Percentiles rank a stretch among this genome's conserved stretches.
Evolutionary conservation across 2,888 invertebrate genomes (phyloP).

Genomic region (Xanthorhoe designata): DNA sequence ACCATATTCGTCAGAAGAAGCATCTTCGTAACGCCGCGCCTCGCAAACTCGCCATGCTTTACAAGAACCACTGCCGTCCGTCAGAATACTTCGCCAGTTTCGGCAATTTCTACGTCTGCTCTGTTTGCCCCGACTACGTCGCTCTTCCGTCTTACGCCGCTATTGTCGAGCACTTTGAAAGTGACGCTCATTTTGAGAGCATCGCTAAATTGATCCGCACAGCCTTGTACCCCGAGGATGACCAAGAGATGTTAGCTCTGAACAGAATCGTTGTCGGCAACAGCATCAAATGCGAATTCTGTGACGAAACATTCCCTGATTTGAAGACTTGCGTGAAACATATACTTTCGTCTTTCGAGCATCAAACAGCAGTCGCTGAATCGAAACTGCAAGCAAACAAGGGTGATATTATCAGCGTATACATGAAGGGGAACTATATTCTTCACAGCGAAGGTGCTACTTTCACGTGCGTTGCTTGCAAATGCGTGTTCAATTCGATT

Average conservation of each 20-base stretch:
- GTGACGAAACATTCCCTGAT: conserved; percentile 61
- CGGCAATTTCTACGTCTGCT: conserved; percentile 76
- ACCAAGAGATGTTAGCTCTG: conserved; percentile 55
- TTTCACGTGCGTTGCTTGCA: conserved; percentile 68
- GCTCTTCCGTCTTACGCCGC: conserved; percentile 76
- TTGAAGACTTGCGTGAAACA: conserved; percentile 63
- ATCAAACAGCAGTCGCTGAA: conserved; percentile 65
- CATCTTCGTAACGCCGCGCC: conserved; percentile 79
- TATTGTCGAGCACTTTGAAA: conserved; percentile 76
- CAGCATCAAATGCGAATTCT: conserved; percentile 62
- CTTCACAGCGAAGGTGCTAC: conserved; percentile 71
- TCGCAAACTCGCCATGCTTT: conserved; percentile 67
- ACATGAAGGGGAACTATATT: conserved; percentile 74
- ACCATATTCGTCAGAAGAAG: conserved; percentile 80
- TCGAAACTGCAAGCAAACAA: conserved; percentile 57
- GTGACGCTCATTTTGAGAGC: conserved; percentile 66
- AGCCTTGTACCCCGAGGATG: conserved; percentile 63
- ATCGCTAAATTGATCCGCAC: conserved; percentile 67
- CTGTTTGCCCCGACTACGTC: conserved; percentile 69
- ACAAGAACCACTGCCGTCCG: conserved; percentile 75
- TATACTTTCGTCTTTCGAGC: conserved; percentile 63
- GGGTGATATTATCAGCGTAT: conserved; percentile 76
- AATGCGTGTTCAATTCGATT: conserved; percentile 70
- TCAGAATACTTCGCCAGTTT: conserved; percentile 79
- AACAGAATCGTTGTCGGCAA: conserved; percentile 59